phyloP scores from a whole-genome alignment of 2,113 vertebrate species.

The Helogale parvula region DNA sequence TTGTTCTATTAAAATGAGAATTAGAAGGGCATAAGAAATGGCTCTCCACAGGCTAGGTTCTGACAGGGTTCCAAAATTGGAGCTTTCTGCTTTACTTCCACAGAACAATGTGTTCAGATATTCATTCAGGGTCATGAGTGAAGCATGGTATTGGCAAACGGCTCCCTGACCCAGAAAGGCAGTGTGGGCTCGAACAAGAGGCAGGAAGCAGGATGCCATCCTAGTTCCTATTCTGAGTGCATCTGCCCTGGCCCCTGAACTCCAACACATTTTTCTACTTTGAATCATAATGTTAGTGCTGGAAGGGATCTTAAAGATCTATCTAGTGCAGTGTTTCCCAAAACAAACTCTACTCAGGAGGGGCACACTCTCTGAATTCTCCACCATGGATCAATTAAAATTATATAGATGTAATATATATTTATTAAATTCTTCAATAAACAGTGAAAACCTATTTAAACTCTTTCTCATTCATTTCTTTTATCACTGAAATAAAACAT shows the following conservation, averaged over 20 bases:
- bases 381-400: slow-evolving; percentile 63
- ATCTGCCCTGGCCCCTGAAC: slow-evolving; percentile 10
- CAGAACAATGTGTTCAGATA: slow-evolving; percentile 10
- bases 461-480: slow-evolving; percentile 51
- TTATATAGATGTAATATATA: slow-evolving; percentile 62
- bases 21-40: slow-evolving; percentile 45
- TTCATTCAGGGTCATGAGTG: slow-evolving; percentile 39
- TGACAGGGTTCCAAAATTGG: not conserved
- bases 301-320: slow-evolving; percentile 40
- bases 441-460: slow-evolving; percentile 54
- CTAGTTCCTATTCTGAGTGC: not conserved
- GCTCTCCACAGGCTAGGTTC: not conserved
- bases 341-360: slow-evolving; percentile 36
- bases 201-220: slow-evolving; percentile 23
- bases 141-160: slow-evolving; percentile 43
- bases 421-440: slow-evolving; percentile 72
- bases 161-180: slow-evolving; percentile 39
- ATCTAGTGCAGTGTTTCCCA: slow-evolving; percentile 54
- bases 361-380: slow-evolving; percentile 26
- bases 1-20: slow-evolving; percentile 53
- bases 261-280: slow-evolving; percentile 50
- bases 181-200: not conserved
- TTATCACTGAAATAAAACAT: slow-evolving; percentile 65
- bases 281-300: slow-evolving; percentile 33
- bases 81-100: not conserved